Evolutionary conservation across 2,888 invertebrate species (phyloP).

Genomic region (Schizotus pectinicornis): DNA sequence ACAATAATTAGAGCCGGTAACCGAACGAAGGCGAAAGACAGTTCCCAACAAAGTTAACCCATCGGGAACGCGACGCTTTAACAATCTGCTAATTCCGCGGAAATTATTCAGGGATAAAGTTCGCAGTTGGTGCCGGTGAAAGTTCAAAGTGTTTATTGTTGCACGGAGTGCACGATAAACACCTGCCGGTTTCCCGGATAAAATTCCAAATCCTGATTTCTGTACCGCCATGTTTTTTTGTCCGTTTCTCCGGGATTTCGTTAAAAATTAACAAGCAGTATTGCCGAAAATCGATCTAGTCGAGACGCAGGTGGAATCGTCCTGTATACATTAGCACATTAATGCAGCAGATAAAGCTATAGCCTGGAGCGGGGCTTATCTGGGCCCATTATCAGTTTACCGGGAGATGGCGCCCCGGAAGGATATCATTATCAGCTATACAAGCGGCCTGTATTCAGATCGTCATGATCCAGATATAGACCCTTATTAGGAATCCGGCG

Average conservation of each 20-base stretch:
- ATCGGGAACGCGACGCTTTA: no score
- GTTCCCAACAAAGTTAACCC: no score
- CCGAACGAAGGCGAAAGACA: no score
- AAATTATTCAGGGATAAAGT: no score
- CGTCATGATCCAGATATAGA: not conserved
- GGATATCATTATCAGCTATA: constrained; percentile 49
- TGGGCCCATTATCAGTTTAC: constrained; percentile 52
- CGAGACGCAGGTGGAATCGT: constrained; percentile 44
- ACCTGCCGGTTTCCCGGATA: not conserved
- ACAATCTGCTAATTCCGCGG: no score
- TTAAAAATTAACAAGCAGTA: no score
- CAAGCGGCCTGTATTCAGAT: constrained; percentile 1
- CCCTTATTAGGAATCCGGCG: not conserved
- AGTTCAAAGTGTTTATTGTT: no score
- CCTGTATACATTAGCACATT: constrained; percentile 47
- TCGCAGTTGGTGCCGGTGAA: no score
- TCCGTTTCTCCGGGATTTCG: no score
- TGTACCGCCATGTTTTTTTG: not conserved
- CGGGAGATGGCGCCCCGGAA: constrained; percentile 49
- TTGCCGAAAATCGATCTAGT: constrained; percentile 10
- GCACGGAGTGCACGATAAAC: no score
- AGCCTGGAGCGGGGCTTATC: constrained; percentile 41
- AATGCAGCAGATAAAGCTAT: constrained; percentile 41
- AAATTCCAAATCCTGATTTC: not conserved
- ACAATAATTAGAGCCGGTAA: no score